phyloP scores from a whole-genome alignment of 2,888 invertebrate genomes.

The Byasa hedistus region DNA sequence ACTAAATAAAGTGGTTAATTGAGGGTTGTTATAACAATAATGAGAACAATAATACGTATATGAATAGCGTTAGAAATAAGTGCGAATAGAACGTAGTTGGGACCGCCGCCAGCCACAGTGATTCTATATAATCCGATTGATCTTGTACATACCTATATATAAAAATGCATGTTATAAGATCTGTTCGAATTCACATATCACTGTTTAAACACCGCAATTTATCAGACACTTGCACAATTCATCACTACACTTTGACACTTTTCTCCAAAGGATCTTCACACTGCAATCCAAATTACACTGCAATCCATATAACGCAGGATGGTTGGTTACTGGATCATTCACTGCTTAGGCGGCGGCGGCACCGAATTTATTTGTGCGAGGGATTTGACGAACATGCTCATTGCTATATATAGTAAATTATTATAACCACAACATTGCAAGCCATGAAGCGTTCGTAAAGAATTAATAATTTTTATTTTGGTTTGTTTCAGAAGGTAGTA shows the following conservation, averaged over 20 bases:
- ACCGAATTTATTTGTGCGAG: constrained; percentile 52
- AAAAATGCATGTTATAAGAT: constrained; percentile 19
- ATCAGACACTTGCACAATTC: constrained; percentile 62
- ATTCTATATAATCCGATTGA: constrained; percentile 31
- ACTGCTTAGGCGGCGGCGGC: constrained; percentile 68
- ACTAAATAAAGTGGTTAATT: constrained; percentile 11
- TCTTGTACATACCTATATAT: constrained; percentile 30
- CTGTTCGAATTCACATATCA: constrained; percentile 57
- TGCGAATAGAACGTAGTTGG: constrained; percentile 56
- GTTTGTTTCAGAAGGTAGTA: constrained; percentile 11
- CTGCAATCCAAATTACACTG: constrained; percentile 78
- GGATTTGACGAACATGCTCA: constrained; percentile 51
- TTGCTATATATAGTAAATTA: constrained; percentile 34
- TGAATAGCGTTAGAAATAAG: constrained; percentile 61
- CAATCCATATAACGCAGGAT: constrained; percentile 60
- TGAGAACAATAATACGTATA: constrained; percentile 39
- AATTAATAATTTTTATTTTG: constrained; percentile 13
- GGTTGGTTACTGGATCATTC: constrained; percentile 45
- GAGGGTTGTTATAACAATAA: constrained; percentile 16
- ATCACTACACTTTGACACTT: constrained; percentile 66
- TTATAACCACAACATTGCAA: constrained; percentile 46
- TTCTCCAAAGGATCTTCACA: constrained; percentile 60
- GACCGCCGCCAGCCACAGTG: constrained; percentile 74
- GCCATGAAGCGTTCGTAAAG: constrained; percentile 38
- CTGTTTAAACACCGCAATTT: constrained; percentile 49